Evolutionary conservation across 2,797 vertebrate species (phyloP).

Genomic region (Megalops cyprinoides): DNA sequence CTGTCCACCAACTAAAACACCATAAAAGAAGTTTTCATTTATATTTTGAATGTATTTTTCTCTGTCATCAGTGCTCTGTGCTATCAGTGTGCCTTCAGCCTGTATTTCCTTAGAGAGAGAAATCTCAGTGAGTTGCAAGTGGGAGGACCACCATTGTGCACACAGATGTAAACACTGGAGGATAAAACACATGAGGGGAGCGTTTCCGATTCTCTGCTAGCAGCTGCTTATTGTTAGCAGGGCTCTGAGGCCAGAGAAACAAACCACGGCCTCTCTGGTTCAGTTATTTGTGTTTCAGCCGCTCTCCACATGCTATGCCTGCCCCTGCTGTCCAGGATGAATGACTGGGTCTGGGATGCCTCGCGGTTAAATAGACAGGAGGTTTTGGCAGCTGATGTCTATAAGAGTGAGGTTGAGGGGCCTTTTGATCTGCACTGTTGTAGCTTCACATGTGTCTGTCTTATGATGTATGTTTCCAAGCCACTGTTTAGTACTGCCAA

Average conservation of each 20-base stretch:
- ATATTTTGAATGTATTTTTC: constrained; percentile 8
- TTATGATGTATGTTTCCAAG: neutral
- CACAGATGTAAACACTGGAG: constrained; percentile 41
- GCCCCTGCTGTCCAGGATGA: constrained; percentile 18
- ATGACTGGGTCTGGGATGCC: neutral
- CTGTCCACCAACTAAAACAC: neutral
- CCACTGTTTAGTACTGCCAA: neutral
- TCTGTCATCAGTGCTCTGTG: too few relatives aligned
- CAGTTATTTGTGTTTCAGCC: constrained; percentile 13
- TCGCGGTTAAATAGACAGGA: neutral
- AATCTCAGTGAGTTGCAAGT: constrained; percentile 9
- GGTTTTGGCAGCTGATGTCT: constrained; percentile 11
- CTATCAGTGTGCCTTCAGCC: constrained; percentile 25
- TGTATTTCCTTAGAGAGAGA: constrained; percentile 38
- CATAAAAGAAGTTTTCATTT: neutral
- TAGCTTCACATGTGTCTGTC: neutral
- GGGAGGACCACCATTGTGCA: constrained; percentile 29
- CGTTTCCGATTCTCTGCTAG: neutral
- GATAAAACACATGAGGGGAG: neutral
- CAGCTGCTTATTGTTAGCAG: constrained; percentile 23
- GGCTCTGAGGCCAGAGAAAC: neutral
- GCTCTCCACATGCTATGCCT: neutral
- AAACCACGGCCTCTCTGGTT: neutral
- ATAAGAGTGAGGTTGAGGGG: neutral
- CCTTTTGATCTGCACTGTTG: neutral